Base-by-base conservation (phyloP, 2,888 invertebrate species). In the Drosophila prostipennis region DNA sequence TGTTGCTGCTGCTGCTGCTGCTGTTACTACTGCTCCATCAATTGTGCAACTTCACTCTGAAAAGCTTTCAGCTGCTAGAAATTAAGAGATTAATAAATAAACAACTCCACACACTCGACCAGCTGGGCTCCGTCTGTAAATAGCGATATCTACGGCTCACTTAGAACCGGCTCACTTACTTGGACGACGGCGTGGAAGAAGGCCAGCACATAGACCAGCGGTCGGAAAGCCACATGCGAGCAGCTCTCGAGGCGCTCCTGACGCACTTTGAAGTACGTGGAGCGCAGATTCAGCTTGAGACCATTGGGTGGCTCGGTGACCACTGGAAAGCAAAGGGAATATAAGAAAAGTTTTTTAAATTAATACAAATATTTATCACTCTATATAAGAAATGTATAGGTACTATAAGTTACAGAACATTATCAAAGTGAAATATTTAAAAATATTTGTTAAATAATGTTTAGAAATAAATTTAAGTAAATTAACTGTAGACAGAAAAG, bases 161-260 rank as follows among this genome's bases (percentile, higher is more conserved):
- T 39, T 6, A 8, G 5, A 5, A 36, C 43, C 3, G 46, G 26
- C 39, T 46, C 58, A 87, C 79, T 91, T 91, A 95, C 95, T 93
- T 96, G 96, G 0, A 98, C 96, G 0, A 98, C 98, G 8, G 97
- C 98, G 91, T 98, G 98, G 93, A 98, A 98, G 93, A 98, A 98
- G 0, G 97, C 97, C 43, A 98, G 93, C 2, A 97, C 97, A 90
- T 96, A 98, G 40, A 98, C 94, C 0, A 98, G 93, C 36, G 97
- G 94, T 81, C 95, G 95, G 92, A 95, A 98, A n/a, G 95, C 94
- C 0, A 93, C 92, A 91, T 98, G 98, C 0, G 92, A 86, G 89
- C 97, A 97, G 11, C 94, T 93, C 6, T 96, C 95, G 40, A 98
- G 92, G 0, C 94, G 94, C 72, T 95, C 94, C n/a, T 94, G 91